Conservation (phyloP, 1,140 invertebrate genomes). For the Pemphigus obesinymphae region DNA sequence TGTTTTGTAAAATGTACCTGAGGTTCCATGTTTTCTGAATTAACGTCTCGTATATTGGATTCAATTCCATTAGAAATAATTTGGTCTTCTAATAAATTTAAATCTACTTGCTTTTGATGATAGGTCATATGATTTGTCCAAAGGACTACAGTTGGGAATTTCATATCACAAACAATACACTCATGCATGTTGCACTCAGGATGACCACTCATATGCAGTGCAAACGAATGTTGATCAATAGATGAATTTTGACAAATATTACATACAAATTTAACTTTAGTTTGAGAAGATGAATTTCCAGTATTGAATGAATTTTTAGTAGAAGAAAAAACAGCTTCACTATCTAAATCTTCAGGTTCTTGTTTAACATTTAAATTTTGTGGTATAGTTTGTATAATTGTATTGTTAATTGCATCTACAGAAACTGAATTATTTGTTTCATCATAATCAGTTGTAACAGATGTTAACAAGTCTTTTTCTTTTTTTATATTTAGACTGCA, state of each 20-base stretch:
- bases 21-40: neutral
- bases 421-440: neutral
- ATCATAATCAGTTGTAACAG: too few species aligned
- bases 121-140: neutral
- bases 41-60: neutral
- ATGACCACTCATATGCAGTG: constrained; percentile 6
- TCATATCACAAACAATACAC: neutral
- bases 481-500: too few species aligned
- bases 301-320: neutral
- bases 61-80: neutral
- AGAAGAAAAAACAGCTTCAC: neutral
- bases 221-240: constrained; percentile 1
- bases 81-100: neutral
- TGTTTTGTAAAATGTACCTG: neutral
- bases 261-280: neutral
- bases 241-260: neutral
- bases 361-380: neutral
- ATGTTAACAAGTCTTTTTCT: too few species aligned
- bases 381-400: neutral
- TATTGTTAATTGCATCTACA: neutral
- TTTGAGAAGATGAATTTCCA: neutral
- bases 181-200: neutral
- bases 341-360: neutral
- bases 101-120: neutral
- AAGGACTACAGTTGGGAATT: neutral